Conservation (phyloP, 2,888 invertebrate species). For the Andrena marginata region DNA sequence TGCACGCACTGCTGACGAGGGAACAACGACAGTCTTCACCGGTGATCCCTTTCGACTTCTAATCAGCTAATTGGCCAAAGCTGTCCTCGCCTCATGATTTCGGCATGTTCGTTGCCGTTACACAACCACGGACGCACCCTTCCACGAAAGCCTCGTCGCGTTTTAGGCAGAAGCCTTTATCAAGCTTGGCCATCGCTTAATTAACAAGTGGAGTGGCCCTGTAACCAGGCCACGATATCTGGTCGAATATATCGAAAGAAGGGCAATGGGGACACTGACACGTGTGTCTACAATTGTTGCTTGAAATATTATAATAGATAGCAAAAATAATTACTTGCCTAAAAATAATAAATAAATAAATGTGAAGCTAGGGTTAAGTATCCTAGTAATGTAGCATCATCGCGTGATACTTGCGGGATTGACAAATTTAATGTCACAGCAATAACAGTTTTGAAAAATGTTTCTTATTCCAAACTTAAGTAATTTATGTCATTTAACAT, state of each 20-base stretch:
- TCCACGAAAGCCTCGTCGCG: conserved; percentile 58
- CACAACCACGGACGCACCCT: conserved; percentile 36
- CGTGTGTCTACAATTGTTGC: too few relatives aligned
- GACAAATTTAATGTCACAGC: too few relatives aligned
- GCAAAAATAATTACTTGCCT: too few relatives aligned
- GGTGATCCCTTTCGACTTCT: not conserved
- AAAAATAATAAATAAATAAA: too few relatives aligned
- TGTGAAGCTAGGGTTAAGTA: too few relatives aligned
- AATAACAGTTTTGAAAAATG: too few relatives aligned
- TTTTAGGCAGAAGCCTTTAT: conserved; percentile 62
- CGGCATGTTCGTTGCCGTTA: not conserved
- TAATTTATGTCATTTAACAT: too few relatives aligned
- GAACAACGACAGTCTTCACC: not conserved
- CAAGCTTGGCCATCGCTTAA: conserved; percentile 62
- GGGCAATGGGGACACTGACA: not conserved
- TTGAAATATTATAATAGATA: too few relatives aligned
- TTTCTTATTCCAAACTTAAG: too few relatives aligned
- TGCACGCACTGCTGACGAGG: not conserved
- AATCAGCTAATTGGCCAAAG: conserved; percentile 57
- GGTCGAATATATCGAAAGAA: not conserved
- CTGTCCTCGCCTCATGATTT: not conserved
- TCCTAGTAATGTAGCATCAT: too few relatives aligned
- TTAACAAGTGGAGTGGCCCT: conserved; percentile 62
- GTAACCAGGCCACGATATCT: not conserved
- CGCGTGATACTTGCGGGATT: too few relatives aligned